These are phyloP conservation scores for Steinernema hermaphroditum DNA, from an alignment of 2,888 invertebrate species.

Conservation along the genomic window DNA sequence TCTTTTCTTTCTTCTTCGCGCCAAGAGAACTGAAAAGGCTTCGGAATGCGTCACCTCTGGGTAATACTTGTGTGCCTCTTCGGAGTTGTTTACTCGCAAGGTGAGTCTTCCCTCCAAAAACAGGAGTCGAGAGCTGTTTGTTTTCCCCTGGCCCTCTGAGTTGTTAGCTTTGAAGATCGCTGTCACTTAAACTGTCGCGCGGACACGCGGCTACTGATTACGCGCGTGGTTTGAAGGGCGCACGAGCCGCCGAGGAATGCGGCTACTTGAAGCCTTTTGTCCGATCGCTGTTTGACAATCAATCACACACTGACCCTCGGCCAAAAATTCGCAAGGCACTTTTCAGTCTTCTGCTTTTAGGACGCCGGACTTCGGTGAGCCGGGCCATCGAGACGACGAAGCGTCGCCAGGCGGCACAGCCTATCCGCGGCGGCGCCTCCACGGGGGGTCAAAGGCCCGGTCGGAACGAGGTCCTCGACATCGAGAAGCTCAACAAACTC, in stretches of 20 bases:
- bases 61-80: constrained; percentile 20
- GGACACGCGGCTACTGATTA: constrained; percentile 26
- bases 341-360: no score
- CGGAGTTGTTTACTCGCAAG: constrained; percentile 30
- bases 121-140: constrained; percentile 8
- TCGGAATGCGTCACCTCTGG: constrained; percentile 20
- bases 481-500: constrained; percentile 54
- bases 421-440: constrained; percentile 13
- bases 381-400: constrained; percentile 48
- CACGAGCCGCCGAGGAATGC: constrained; percentile 26
- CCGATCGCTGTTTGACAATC: constrained; percentile 16
- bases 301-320: neutral
- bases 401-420: constrained; percentile 37
- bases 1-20: neutral
- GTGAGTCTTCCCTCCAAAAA: constrained; percentile 26
- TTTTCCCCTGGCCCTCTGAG: neutral
- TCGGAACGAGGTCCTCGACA: constrained; percentile 54
- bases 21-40: neutral
- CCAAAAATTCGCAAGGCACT: no score
- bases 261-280: constrained; percentile 16
- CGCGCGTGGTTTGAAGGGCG: constrained; percentile 25
- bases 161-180: constrained; percentile 28
- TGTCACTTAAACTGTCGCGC: constrained; percentile 31
- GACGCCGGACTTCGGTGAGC: constrained; percentile 31
- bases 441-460: constrained; percentile 36